These are phyloP conservation scores for Empidonax alnorum DNA, from an alignment of 2,113 vertebrate genomes.

Conservation along the genomic window DNA sequence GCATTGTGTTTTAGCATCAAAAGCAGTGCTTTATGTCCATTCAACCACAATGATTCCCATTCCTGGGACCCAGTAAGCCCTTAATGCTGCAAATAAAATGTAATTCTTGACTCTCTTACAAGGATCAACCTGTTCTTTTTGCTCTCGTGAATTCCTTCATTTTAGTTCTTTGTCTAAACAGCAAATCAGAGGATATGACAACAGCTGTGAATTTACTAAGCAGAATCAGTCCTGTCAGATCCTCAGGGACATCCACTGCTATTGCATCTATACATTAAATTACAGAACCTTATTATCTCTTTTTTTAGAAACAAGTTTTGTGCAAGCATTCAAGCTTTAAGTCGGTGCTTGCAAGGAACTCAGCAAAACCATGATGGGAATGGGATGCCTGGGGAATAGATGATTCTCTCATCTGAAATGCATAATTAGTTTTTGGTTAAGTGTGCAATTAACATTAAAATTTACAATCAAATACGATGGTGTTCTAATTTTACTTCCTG, in stretches of 20 bases:
- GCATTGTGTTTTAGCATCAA: not conserved
- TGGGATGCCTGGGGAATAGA: constrained; percentile 35
- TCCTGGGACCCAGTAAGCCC: not conserved
- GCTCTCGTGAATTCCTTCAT: not conserved
- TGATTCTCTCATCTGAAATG: constrained; percentile 47
- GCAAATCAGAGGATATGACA: not conserved
- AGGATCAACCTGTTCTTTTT: not conserved
- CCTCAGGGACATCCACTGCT: not conserved
- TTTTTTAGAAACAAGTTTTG: not conserved
- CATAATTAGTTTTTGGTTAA: constrained; percentile 46
- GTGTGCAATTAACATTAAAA: constrained; percentile 65
- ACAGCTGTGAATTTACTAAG: not conserved
- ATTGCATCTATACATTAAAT: not conserved
- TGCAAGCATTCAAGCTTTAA: not conserved
- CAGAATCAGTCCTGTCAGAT: not conserved
- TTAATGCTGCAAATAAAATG: not conserved
- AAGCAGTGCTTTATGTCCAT: not conserved
- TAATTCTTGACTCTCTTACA: not conserved
- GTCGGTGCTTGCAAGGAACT: not conserved
- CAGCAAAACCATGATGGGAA: constrained; percentile 20
- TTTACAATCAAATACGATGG: constrained; percentile 39
- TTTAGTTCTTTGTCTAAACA: not conserved
- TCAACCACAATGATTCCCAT: not conserved
- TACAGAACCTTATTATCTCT: not conserved
- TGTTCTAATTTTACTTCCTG: constrained; percentile 50